Conservation (phyloP, 2,797 vertebrate genomes). For the Otolemur crassicaudatus region DNA sequence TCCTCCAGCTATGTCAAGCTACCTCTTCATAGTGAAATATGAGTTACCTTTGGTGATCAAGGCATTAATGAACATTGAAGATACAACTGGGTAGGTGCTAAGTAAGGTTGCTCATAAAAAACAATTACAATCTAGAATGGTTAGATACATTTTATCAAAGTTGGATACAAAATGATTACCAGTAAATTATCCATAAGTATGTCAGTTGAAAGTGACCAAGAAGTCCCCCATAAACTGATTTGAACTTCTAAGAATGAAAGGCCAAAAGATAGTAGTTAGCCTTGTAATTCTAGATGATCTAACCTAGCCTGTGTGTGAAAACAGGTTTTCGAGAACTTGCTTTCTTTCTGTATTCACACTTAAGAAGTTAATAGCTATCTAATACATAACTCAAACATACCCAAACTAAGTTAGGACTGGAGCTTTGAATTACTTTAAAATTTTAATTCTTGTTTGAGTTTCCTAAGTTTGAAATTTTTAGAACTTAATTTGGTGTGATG, state of each 20-base stretch:
- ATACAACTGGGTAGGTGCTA: constrained; percentile 91
- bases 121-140: constrained; percentile 51
- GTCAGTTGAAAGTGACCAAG: background rate
- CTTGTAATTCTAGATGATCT: background rate
- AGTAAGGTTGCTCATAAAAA: constrained; percentile 85
- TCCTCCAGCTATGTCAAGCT: constrained; percentile 97
- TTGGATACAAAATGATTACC: constrained; percentile 24
- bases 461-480: constrained; percentile 8
- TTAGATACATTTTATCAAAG: constrained; percentile 51
- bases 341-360: background rate
- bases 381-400: background rate
- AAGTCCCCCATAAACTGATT: background rate
- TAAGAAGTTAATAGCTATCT: background rate
- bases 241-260: constrained; percentile 10
- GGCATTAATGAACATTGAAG: constrained; percentile 90
- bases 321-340: background rate
- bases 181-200: background rate
- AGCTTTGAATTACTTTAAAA: background rate
- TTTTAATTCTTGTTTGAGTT: background rate
- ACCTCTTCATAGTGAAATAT: constrained; percentile 99
- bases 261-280: background rate
- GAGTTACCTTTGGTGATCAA: constrained; percentile 98
- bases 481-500: background rate
- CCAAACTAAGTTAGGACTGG: background rate
- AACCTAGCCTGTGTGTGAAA: background rate